Evolutionary conservation across 1,140 invertebrate species (phyloP).

Genomic region (Melitaea cinxia): DNA sequence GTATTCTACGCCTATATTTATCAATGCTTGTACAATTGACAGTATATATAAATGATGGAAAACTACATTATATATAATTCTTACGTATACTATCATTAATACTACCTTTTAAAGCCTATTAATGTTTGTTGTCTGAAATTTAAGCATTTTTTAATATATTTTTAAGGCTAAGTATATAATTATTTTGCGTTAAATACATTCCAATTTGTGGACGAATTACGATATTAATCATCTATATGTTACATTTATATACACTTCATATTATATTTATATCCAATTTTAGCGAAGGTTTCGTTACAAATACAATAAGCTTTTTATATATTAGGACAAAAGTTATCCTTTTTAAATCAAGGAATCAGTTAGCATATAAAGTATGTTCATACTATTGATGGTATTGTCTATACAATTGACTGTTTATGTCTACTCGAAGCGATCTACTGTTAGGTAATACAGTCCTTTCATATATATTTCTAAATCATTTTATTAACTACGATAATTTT

Average conservation of each 20-base stretch:
- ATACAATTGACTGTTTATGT: conserved; percentile 65
- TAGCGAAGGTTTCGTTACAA: conserved; percentile 46
- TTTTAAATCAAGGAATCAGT: not conserved
- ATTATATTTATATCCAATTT: conserved; percentile 33
- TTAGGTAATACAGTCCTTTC: not conserved
- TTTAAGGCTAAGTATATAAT: conserved; percentile 16
- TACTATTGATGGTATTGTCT: conserved; percentile 60
- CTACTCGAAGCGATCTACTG: conserved; percentile 21
- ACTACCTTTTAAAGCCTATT: conserved; percentile 3
- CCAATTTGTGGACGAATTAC: conserved; percentile 69
- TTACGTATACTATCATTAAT: conserved; percentile 23
- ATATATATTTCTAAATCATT: too few species aligned
- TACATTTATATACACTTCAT: conserved; percentile 42
- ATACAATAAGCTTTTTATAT: conserved; percentile 16
- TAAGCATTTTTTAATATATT: conserved; percentile 12
- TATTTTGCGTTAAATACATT: conserved; percentile 46
- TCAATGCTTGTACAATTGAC: conserved; percentile 36
- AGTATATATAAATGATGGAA: conserved; percentile 18
- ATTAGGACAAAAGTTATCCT: not conserved
- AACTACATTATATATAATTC: conserved; percentile 12
- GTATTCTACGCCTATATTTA: conserved; percentile 32
- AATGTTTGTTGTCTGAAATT: not conserved
- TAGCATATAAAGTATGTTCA: not conserved
- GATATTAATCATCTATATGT: conserved; percentile 47
- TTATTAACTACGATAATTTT: too few species aligned